A percentile compares a stretch with the other conserved stretches of the same genome.
Evolutionary conservation across 1,140 invertebrate genomes (phyloP).

Genomic region (Coelopa frigida): DNA sequence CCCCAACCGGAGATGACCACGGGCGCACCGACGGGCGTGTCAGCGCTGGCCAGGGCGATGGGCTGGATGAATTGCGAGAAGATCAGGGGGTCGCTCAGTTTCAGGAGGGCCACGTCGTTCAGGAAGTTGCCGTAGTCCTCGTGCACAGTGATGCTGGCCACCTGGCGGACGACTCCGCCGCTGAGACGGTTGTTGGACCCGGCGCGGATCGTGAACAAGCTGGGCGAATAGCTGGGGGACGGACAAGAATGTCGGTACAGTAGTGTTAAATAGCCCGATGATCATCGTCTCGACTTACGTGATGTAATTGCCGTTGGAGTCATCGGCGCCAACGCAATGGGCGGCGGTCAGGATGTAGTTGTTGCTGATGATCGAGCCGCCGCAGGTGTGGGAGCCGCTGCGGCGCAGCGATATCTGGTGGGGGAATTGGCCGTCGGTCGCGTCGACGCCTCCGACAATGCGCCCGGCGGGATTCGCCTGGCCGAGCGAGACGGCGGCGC

Average conservation of each 20-base stretch:
- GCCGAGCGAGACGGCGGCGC: too few species aligned
- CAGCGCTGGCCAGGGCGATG: conserved; percentile 26
- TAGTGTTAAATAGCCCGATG: background rate
- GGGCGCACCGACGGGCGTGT: conserved; percentile 23
- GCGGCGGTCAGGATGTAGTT: conserved; percentile 52
- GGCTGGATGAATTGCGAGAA: conserved; percentile 36
- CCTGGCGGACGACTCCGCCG: conserved; percentile 21
- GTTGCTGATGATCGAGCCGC: conserved; percentile 51
- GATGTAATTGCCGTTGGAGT: background rate
- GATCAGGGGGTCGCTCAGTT: conserved; percentile 32
- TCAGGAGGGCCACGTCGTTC: conserved; percentile 49
- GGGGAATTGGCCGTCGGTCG: conserved; percentile 41
- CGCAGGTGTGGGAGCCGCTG: conserved; percentile 45
- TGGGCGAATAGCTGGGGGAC: background rate
- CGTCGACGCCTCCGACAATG: conserved; percentile 48
- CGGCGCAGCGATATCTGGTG: conserved; percentile 47
- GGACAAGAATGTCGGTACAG: background rate
- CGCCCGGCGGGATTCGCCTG: conserved; percentile 22
- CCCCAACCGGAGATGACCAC: conserved; percentile 50
- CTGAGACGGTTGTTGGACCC: conserved; percentile 23
- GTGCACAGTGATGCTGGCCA: conserved; percentile 37
- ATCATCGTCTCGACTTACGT: conserved; percentile 9
- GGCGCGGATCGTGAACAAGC: conserved; percentile 18
- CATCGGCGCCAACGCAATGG: conserved; percentile 44
- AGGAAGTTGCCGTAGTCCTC: conserved; percentile 28